Percentiles rank a stretch among this genome's conserved stretches.
Conservation (phyloP, 1,140 invertebrate species). For the Habropoda laboriosa region DNA sequence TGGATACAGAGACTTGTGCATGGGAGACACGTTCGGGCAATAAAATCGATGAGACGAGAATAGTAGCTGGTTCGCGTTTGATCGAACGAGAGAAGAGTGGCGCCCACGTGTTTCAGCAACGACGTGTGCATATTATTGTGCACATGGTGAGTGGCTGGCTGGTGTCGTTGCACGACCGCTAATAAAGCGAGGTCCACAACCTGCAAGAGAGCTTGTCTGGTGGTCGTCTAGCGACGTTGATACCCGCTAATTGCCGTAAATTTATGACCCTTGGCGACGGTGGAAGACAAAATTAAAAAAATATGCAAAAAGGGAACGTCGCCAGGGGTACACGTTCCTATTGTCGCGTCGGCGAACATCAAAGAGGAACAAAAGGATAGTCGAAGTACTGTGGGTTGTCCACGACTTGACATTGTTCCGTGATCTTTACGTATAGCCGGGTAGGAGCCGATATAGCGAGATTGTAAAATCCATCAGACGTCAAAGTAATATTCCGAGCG, state of each 20-base stretch:
- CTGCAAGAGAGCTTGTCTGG: constrained; percentile 31
- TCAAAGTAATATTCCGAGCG: too few species aligned
- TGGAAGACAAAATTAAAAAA: too few species aligned
- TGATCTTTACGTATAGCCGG: background rate
- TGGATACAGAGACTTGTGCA: background rate
- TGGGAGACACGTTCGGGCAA: constrained; percentile 5
- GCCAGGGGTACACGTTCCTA: background rate
- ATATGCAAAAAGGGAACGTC: background rate
- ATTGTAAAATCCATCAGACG: too few species aligned
- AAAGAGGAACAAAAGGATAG: background rate
- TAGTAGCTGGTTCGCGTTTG: background rate
- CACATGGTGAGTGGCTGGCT: constrained; percentile 1
- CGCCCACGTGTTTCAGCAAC: constrained; percentile 29
- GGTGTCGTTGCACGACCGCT: constrained; percentile 40
- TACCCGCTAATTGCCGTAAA: constrained; percentile 36
- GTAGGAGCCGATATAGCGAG: too few species aligned
- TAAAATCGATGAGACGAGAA: constrained; percentile 49
- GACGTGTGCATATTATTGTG: constrained; percentile 35
- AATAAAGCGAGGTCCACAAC: constrained; percentile 44
- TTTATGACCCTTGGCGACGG: constrained; percentile 8
- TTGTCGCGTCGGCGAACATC: constrained; percentile 12
- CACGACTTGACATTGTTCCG: background rate
- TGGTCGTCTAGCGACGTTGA: constrained; percentile 33
- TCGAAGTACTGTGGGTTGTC: background rate
- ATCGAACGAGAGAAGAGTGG: background rate